Evolutionary conservation across 2,113 vertebrate species (phyloP), one percentile per base, ranked within the genome.

Genomic region (Chaenogobius annularis): DNA sequence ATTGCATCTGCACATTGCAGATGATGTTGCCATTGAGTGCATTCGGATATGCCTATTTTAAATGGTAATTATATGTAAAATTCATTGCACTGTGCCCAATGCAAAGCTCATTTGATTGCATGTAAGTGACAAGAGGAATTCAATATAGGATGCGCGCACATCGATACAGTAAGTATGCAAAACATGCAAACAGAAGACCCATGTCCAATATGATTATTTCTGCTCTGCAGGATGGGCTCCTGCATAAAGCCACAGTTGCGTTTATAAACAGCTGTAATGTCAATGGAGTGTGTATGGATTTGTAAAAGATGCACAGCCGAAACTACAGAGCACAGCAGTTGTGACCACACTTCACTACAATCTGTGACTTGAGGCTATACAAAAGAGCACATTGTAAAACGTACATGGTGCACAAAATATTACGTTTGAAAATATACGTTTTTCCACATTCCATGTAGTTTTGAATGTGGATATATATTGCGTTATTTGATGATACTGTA

Each of bases 381-480:
- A 54, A 52, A 37, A 55, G 62, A 50, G 47, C n/a, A 10, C 55
- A 65, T 61, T 76, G 62, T 85, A 65, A 86, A 78, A 54, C 74
- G 66, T 58, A n/a, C 55, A 69, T 6, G 2, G 14, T 7, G 14
- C 6, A 40, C 2, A 40, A 40, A 40, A 40, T 40, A 40, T 40
- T 40, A 35, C 35, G 3, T 35, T 35, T 35, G 6, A 35, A n/a
- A n/a, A n/a, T n/a, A n/a, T n/a, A n/a, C n/a, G 35, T 3, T 35
- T 35, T 35, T 3, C 6, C 35, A 35, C 3, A 6, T 35, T 35
- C 3, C 6, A 35, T 35, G 35, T 35, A 3, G 3, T 35, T 35
- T 35, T 35, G 35, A 35, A 35, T 35, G 35, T 35, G 6, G 3
- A 35, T n/a, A 31, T 31, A 4, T 31, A 31, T 31, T 31, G 26